Base-by-base conservation (phyloP, 1,140 invertebrate genomes). In the Ganaspis sp. region DNA sequence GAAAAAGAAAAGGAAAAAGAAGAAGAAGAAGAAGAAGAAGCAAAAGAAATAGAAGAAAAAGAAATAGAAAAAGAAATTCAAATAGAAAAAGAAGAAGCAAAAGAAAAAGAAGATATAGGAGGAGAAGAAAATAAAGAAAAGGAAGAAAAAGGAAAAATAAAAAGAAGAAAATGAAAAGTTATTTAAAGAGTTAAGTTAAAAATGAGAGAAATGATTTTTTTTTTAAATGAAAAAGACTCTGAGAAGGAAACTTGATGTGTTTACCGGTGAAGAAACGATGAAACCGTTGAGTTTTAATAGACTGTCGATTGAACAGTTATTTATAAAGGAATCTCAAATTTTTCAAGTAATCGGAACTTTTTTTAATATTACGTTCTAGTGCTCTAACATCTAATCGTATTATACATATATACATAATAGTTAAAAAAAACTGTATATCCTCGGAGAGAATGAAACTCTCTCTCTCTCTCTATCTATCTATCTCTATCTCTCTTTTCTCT, bases 291-390 rank as follows among this genome's bases (percentile, higher is more conserved):
- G 23, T 64, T 64, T 29, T 29, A 69, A 83, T 73, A 73, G 76
- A 83, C 84, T 87, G 81, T 86, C 81, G 40, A 72, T 79, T 69
- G 75, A 87, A 84, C 84, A 87, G 76, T 64, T 64, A 76, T 80
- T 84, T 85, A 84, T 69, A 76, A 88, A 83, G 74, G 81, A 80
- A 80, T 83, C 75, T 80, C 69, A 26, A 79, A 72, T 75, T 84
- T 79, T 76, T 79, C 23, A 78, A 84, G 49, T 85, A 87, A 86
- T 86, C 81, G 76, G 80, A 84, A 83, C 75, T 64, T 64, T 29
- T 87, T 83, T 81, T 82, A 86, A 83, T 80, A 78, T 87, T 87
- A 87, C 72, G 83, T 86, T 86, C 21, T 64, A 86, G 81, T 80
- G 70, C 40, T 64, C 58, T 83, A 86, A 86, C 79, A 69, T 87